Evolutionary conservation across 2,113 vertebrate genomes (phyloP).

Genomic region (Poecile atricapillus): DNA sequence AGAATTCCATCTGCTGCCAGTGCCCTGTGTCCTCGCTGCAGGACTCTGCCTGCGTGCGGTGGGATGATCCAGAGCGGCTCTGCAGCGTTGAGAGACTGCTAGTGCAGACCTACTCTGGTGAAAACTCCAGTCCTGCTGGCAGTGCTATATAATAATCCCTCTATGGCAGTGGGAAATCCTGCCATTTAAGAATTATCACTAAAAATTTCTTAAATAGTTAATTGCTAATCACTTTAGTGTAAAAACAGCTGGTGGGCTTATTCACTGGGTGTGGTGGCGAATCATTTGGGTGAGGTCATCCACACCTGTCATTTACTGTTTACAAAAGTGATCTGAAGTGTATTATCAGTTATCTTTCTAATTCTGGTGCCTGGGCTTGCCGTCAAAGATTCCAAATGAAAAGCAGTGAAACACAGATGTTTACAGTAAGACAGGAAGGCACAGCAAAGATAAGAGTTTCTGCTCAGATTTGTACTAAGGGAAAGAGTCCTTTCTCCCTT

Average conservation of each 20-base stretch:
- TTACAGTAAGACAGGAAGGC: not conserved
- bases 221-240: not conserved
- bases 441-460: not conserved
- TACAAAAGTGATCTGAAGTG: not conserved
- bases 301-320: not conserved
- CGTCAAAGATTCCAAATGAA: not conserved
- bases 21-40: not conserved
- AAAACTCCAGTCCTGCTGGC: not conserved
- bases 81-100: not conserved
- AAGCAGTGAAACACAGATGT: not conserved
- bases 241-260: not conserved
- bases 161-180: not conserved
- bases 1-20: slow-evolving; percentile 18
- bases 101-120: not conserved
- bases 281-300: not conserved
- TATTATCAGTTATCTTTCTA: not conserved
- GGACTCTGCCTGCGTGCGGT: not conserved
- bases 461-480: not conserved
- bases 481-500: not conserved
- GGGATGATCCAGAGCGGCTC: not conserved
- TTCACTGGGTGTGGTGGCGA: not conserved
- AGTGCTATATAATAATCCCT: not conserved
- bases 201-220: not conserved
- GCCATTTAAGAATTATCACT: not conserved
- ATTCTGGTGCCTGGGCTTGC: not conserved